These are phyloP conservation scores for Cydia strobilella DNA, from an alignment of 1,140 invertebrate genomes.

Conservation along the genomic window DNA sequence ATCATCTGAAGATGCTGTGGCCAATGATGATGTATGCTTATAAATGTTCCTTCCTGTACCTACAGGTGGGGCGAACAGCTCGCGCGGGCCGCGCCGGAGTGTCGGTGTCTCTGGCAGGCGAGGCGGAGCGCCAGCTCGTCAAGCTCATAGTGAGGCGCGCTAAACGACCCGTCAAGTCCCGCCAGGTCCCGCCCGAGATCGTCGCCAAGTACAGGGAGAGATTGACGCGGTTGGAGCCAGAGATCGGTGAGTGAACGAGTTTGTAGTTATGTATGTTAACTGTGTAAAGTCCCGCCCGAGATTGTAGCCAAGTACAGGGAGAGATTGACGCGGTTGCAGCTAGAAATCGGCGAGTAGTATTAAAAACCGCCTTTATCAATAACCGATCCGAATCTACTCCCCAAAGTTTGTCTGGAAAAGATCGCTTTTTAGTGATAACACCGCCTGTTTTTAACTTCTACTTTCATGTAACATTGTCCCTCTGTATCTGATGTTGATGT, in stretches of 20 bases:
- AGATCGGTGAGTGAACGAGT: too few relatives aligned
- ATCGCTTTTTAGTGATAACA: too few relatives aligned
- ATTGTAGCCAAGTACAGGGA: conserved; percentile 81
- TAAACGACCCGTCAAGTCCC: conserved; percentile 91
- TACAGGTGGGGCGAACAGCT: conserved; percentile 94
- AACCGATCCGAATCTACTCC: too few relatives aligned
- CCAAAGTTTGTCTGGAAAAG: too few relatives aligned
- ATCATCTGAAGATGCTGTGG: too few relatives aligned
- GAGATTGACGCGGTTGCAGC: conserved; percentile 81
- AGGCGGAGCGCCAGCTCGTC: conserved; percentile 93
- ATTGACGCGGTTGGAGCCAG: conserved; percentile 85
- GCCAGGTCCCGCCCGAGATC: conserved; percentile 93
- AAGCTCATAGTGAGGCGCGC: conserved; percentile 96
- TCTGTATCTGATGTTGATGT: too few relatives aligned
- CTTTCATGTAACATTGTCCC: too few relatives aligned
- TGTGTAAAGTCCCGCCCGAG: conserved; percentile 84
- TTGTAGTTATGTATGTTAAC: neutral
- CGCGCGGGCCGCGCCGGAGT: conserved; percentile 94
- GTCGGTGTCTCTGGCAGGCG: conserved; percentile 96
- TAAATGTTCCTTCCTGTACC: neutral
- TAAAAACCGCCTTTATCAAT: too few relatives aligned
- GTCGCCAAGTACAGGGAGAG: conserved; percentile 92
- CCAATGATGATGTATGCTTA: too few relatives aligned
- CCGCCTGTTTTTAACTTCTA: too few relatives aligned
- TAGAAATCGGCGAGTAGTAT: conserved; percentile 86